A percentile compares a stretch with the other conserved stretches of the same genome.
phyloP scores from a whole-genome alignment of 64 coral and sea anemone genomes.

The Dendronephthya gigantea region DNA sequence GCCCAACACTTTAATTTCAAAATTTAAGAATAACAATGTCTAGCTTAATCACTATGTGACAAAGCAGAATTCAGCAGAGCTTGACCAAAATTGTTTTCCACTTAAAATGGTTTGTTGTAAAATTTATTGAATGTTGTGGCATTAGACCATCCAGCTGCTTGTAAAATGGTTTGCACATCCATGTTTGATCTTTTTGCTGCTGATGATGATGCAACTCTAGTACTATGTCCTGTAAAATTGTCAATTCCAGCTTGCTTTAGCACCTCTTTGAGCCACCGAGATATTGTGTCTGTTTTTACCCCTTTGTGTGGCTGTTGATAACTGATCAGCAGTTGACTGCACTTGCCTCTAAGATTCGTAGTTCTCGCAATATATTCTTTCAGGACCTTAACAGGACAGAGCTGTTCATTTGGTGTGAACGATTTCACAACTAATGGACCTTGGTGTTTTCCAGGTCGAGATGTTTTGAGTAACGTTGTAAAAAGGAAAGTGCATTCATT shows the following conservation, averaged over 20 bases:
- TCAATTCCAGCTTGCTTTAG: background rate
- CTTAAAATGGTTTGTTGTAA: constrained; percentile 28
- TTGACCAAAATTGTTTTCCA: background rate
- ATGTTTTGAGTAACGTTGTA: constrained; percentile 33
- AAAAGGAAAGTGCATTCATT: constrained; percentile 29
- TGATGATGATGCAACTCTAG: constrained; percentile 16
- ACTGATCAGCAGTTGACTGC: constrained; percentile 13
- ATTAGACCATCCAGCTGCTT: constrained; percentile 34
- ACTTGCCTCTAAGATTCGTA: background rate
- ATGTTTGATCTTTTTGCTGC: constrained; percentile 17
- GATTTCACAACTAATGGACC: constrained; percentile 10
- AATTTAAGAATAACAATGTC: background rate
- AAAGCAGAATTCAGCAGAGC: background rate
- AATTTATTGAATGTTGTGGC: constrained; percentile 27
- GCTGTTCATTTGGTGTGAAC: constrained; percentile 13
- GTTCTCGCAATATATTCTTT: background rate
- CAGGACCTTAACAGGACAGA: constrained; percentile 24
- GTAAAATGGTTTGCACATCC: constrained; percentile 15
- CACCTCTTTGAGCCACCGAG: constrained; percentile 19
- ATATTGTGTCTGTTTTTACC: constrained; percentile 11
- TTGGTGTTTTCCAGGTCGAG: constrained; percentile 44
- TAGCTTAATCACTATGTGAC: background rate
- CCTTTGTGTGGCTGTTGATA: background rate
- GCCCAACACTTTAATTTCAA: background rate
- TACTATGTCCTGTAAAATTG: constrained; percentile 11